phyloP scores from a whole-genome alignment of 1,140 invertebrate species.

The Leguminivora glycinivorella region DNA sequence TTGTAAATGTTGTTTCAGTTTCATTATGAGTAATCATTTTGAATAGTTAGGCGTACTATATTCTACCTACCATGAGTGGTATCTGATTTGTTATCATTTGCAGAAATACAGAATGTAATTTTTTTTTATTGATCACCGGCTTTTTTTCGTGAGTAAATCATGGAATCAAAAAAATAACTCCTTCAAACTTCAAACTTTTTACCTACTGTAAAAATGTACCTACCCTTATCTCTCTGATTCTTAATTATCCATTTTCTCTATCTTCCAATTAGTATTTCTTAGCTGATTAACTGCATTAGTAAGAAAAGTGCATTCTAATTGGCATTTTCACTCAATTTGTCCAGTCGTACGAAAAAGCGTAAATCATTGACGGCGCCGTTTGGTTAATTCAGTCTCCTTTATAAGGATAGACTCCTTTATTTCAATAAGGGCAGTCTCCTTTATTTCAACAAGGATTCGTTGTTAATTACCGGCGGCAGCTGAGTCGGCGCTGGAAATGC shows the following conservation, averaged over 20 bases:
- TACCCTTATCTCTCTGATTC: background rate
- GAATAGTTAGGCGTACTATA: no score
- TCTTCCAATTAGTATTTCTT: background rate
- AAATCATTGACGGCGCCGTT: constrained; percentile 39
- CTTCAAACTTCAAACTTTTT: no score
- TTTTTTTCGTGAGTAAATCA: no score
- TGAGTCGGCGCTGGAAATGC: constrained; percentile 60
- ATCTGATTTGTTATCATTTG: no score
- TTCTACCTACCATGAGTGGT: no score
- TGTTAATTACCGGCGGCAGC: constrained; percentile 66
- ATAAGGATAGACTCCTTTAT: constrained; percentile 64
- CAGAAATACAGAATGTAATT: no score
- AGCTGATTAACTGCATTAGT: background rate
- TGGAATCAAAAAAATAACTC: no score
- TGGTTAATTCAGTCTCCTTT: constrained; percentile 65
- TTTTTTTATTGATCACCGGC: no score
- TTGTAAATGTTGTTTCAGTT: no score
- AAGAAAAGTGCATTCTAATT: constrained; percentile 20
- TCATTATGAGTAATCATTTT: no score
- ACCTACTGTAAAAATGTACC: background rate
- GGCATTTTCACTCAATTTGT: constrained; percentile 22
- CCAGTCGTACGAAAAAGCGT: constrained; percentile 3
- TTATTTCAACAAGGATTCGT: constrained; percentile 69
- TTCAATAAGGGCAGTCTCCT: constrained; percentile 66
- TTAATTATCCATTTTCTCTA: background rate